Evolutionary conservation across 2,113 vertebrate genomes (phyloP).

Genomic region (Heterochromis multidens): DNA sequence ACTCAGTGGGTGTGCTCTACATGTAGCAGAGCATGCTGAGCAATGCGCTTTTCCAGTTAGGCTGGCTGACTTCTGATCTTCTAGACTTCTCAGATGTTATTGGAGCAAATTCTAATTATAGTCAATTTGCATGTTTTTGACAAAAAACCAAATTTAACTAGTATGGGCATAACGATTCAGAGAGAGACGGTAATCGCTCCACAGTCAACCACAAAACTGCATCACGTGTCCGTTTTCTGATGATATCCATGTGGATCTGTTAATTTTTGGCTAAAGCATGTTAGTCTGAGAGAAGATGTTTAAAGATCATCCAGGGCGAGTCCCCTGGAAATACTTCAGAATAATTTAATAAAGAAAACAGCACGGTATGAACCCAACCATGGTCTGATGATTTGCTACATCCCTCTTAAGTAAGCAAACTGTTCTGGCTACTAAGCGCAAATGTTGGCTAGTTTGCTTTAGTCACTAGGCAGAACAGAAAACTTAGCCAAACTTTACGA

Average conservation of each 20-base stretch:
- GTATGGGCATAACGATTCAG: not conserved
- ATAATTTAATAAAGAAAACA: not conserved
- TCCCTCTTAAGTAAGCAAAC: not conserved
- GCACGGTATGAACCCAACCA: not conserved
- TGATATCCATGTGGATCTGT: not conserved
- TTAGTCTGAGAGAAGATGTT: not conserved
- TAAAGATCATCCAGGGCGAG: not conserved
- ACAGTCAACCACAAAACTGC: not conserved
- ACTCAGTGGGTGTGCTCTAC: too few relatives aligned
- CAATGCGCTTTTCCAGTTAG: too few relatives aligned
- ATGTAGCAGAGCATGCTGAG: too few relatives aligned
- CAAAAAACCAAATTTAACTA: not conserved
- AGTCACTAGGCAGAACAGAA: too few relatives aligned
- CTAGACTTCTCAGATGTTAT: not conserved
- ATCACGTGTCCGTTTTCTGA: too few relatives aligned
- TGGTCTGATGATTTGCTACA: not conserved
- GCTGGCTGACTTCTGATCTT: not conserved
- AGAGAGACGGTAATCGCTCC: not conserved
- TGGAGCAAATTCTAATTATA: fast-evolving
- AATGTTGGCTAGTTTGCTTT: too few relatives aligned
- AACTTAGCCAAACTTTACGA: too few relatives aligned
- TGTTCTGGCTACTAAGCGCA: not conserved
- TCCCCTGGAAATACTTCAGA: not conserved
- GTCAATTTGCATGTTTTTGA: not conserved
- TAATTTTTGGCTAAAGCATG: not conserved